Base-by-base conservation (phyloP, 2,888 invertebrate genomes). In the Netelia inedita region DNA sequence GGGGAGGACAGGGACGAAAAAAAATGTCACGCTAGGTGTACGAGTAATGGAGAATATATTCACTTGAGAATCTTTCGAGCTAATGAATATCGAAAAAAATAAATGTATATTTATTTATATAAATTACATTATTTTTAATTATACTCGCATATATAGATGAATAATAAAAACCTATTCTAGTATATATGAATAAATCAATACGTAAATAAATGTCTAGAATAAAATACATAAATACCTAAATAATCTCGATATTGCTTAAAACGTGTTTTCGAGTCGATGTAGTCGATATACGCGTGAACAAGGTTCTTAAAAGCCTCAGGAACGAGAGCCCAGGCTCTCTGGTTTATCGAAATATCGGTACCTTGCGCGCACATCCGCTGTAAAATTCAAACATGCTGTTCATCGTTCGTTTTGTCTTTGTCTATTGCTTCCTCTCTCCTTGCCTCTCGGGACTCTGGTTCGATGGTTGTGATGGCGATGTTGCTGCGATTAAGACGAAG, bases 291-390 rank as follows among this genome's bases (percentile, higher is more conserved):
- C 35, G 35, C 6, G 35, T 35, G 19, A 11, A 11, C 19, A 53
- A 63, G 71, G 79, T 23, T 28, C 28, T 28, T 6, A 3, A 35
- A 35, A 35, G 35, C 35, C 35, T 35, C 35, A 6, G 6, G 50
- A 63, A 43, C n/a, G 43, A 75, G 43, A 55, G 59, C 65, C 78
- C 66, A 74, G 53, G 73, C 16, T 79, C 74, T 65, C 57, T 63
- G 81, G 78, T 74, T 81, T 69, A 85, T 82, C 81, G 84, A 85
- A 85, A 81, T 85, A 85, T 81, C 78, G 84, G 69, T 81, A 81
- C 69, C 78, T 57, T 16, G 61, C 43, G 73, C 19, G 63, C 79
- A 85, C 84, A 79, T 74, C 73, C 78, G 55, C 73, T 81, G 84
- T 85, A 81, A 85, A 85, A 85, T 85, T 74, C 78, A 57, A 81